Percentiles rank a stretch among this genome's conserved stretches.
These are phyloP conservation scores for Amblyjoppa fuscipennis DNA, from an alignment of 2,888 invertebrate genomes.

Conservation along the genomic window DNA sequence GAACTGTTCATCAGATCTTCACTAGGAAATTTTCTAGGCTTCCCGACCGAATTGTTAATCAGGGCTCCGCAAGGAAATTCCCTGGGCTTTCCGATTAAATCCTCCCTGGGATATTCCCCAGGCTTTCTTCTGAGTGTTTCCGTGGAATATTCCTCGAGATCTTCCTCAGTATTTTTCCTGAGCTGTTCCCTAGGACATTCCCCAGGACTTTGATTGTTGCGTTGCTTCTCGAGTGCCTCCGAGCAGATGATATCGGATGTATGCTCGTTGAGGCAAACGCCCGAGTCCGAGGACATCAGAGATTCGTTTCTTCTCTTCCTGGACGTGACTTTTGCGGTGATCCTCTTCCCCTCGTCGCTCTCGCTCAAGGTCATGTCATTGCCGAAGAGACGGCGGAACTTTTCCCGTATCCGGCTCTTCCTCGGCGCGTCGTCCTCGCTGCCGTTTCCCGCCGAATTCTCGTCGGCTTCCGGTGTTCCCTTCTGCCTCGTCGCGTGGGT, in stretches of 20 bases:
- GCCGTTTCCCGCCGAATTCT: background rate
- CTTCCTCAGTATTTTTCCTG: too few relatives aligned
- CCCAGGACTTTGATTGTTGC: background rate
- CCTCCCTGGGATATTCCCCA: too few relatives aligned
- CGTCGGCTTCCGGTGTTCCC: background rate
- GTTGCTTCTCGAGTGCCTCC: background rate
- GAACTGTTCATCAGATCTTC: too few relatives aligned
- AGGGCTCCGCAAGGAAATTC: too few relatives aligned
- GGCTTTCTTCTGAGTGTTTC: too few relatives aligned
- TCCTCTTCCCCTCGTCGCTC: conserved; percentile 24
- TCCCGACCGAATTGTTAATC: background rate
- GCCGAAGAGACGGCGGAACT: conserved; percentile 48
- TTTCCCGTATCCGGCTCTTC: conserved; percentile 22
- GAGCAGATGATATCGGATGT: background rate
- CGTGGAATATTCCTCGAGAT: too few relatives aligned
- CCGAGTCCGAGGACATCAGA: conserved; percentile 35
- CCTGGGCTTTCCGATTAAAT: too few relatives aligned
- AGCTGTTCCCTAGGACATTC: background rate
- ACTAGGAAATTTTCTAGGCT: background rate
- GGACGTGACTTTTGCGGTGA: background rate
- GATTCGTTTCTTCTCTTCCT: conserved; percentile 24
- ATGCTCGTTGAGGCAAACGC: conserved; percentile 12
- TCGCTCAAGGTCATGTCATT: conserved; percentile 35
- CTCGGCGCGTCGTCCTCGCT: background rate
- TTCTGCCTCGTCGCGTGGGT: background rate